Percentiles rank a stretch among this genome's conserved stretches.
These are phyloP conservation scores for Lepidocyrtinus sp. DNA, from an alignment of 2,888 invertebrate species.

Conservation along the genomic window DNA sequence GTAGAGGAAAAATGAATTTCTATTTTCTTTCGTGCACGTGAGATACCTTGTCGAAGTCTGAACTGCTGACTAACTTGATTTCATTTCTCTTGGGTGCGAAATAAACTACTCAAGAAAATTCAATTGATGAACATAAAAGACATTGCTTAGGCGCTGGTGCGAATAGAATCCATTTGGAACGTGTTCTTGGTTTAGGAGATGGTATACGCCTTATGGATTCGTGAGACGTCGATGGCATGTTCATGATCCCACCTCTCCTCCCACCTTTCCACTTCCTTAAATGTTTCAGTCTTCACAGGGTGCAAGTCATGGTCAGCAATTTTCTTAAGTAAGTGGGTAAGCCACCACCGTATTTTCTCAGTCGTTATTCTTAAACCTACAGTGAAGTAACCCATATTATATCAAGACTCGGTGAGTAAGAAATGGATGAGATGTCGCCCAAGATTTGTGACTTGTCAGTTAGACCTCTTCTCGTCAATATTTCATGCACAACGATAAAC, in stretches of 20 bases:
- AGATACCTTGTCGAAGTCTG: too few species aligned
- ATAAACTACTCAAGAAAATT: constrained; percentile 5
- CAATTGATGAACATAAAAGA: background rate
- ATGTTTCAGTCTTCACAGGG: too few species aligned
- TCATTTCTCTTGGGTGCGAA: constrained; percentile 24
- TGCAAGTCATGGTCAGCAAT: too few species aligned
- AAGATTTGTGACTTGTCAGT: constrained; percentile 26
- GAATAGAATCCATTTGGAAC: background rate
- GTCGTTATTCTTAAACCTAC: too few species aligned
- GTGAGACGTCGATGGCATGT: background rate
- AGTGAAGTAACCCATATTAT: constrained; percentile 3
- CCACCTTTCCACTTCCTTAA: background rate
- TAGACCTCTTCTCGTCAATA: background rate
- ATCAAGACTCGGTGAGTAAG: too few species aligned
- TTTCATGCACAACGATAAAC: background rate
- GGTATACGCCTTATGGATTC: background rate
- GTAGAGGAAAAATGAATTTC: too few species aligned
- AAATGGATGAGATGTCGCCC: background rate
- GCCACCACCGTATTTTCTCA: too few species aligned
- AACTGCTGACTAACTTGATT: constrained; percentile 27
- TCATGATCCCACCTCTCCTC: background rate
- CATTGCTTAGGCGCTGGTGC: background rate
- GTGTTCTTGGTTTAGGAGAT: background rate
- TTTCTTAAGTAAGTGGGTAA: too few species aligned
- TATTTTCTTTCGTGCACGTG: too few species aligned